Percentiles rank a stretch among this genome's conserved stretches.
These are phyloP conservation scores for Drosophila guanche DNA, from an alignment of 1,140 invertebrate genomes.

Conservation along the genomic window DNA sequence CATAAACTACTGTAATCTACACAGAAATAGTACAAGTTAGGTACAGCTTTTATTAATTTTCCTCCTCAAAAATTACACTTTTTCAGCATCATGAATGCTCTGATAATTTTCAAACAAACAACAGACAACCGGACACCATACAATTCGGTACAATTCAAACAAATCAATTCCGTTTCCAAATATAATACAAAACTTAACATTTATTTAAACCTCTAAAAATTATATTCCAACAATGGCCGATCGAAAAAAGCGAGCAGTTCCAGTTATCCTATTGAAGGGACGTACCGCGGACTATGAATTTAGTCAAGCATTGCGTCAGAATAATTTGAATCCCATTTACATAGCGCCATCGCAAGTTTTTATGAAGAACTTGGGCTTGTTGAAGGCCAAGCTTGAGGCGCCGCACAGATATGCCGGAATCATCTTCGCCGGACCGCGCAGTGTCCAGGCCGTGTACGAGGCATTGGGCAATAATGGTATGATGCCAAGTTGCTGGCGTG, in stretches of 20 bases:
- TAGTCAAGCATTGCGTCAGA: constrained; percentile 1
- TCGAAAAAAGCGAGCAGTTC: constrained; percentile 11
- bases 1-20: no score
- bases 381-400: constrained; percentile 71
- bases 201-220: constrained; percentile 3
- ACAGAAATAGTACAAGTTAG: no score
- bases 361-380: constrained; percentile 70
- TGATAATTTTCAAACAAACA: constrained; percentile 13
- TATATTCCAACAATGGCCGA: constrained; percentile 11
- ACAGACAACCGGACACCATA: not conserved
- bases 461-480: constrained; percentile 76
- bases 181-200: constrained; percentile 3
- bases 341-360: constrained; percentile 33
- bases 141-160: constrained; percentile 4
- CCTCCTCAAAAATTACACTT: no score
- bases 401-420: constrained; percentile 81
- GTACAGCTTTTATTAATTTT: no score
- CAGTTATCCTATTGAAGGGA: constrained; percentile 30
- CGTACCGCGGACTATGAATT: constrained; percentile 18
- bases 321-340: constrained; percentile 38
- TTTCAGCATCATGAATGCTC: no score
- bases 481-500: constrained; percentile 82
- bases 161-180: not conserved
- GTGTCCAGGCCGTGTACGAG: constrained; percentile 83
- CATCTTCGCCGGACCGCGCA: constrained; percentile 83